Evolutionary conservation across 2,113 vertebrate species (phyloP), one percentile per base, ranked within the genome.

Genomic region (Anseranas semipalmata): DNA sequence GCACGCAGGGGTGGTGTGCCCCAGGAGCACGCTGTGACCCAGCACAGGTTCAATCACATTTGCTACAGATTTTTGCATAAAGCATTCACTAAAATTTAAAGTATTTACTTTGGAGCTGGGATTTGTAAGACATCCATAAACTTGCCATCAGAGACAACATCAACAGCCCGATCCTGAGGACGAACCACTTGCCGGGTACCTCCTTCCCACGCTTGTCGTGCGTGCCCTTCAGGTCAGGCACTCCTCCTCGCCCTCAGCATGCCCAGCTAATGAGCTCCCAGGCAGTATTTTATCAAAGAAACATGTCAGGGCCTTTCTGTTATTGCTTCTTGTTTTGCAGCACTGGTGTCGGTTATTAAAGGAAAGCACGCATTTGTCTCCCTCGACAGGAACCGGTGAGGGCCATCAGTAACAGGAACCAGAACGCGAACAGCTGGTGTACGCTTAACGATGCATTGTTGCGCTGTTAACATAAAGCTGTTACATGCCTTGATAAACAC

Each of bases 401-500:
- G 85, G 78, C 90, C 92, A 90, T 94, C 33, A 28, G 91, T 80
- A 93, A 91, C 27, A 35, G 95, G 92, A 95, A 74, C 71, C 66
- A 65, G 91, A 84, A 85, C 43, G 91, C 92, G 84, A 97, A 94
- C 98, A 98, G 95, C 97, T 98, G 98, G 97, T 72, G 8, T 68
- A 65, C 10, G 10, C 85, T 97, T 98, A 97, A 98, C 24, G 93
- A 87, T 81, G 94, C 94, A 58, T 93, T 70, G 84, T 81, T 96
- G 97, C 39, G 77, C 89, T 97, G 97, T 97, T 98, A 98, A 97
- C 96, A 87, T 96, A 96, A 94, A 97, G 96, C 97, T 97, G 97
- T 95, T 97, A 93, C 86, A 91, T 1, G 92, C 94, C 94, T 98
- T 96, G 94, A 94, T 96, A 97, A 97, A 96, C 90, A 96, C 87